Evolutionary conservation across 2,888 invertebrate species (phyloP).

Genomic region (Zygaena filipendulae): DNA sequence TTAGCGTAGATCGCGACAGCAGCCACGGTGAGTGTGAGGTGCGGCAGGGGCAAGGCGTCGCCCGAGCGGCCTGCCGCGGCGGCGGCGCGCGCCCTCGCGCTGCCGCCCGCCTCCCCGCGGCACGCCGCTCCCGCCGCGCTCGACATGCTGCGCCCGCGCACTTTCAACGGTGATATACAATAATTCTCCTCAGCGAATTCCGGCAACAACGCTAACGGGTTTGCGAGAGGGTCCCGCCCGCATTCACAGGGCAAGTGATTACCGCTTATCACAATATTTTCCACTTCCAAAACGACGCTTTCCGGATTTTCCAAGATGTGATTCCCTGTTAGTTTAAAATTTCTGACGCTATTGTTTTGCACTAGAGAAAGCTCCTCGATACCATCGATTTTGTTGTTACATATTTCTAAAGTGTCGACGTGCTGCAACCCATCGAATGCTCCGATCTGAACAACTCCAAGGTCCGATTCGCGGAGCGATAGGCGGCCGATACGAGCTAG

Average conservation of each 20-base stretch:
- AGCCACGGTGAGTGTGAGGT: constrained; percentile 33
- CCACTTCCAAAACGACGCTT: constrained; percentile 76
- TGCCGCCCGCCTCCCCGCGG: constrained; percentile 49
- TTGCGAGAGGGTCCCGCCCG: constrained; percentile 80
- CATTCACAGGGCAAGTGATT: constrained; percentile 92
- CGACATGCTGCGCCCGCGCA: constrained; percentile 81
- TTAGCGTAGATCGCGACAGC: constrained; percentile 44
- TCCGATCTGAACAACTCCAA: constrained; percentile 78
- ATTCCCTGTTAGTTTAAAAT: constrained; percentile 82
- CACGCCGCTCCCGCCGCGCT: constrained; percentile 49
- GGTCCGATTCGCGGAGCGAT: constrained; percentile 84
- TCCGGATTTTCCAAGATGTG: constrained; percentile 85
- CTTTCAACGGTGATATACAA: constrained; percentile 87
- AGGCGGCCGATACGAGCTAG: constrained; percentile 79
- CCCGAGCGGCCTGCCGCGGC: constrained; percentile 29
- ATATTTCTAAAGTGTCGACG: constrained; percentile 78
- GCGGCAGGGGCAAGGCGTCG: constrained; percentile 22
- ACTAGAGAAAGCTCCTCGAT: constrained; percentile 80
- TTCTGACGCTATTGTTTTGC: constrained; percentile 76
- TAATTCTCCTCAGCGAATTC: constrained; percentile 81
- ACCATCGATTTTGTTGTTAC: constrained; percentile 87
- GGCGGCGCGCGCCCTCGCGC: constrained; percentile 37
- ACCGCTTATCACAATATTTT: constrained; percentile 75
- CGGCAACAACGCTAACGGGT: constrained; percentile 74
- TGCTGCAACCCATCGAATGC: constrained; percentile 81